These are phyloP conservation scores for Gasterosteus nipponicus DNA, from an alignment of 2,113 vertebrate genomes.

Conservation along the genomic window DNA sequence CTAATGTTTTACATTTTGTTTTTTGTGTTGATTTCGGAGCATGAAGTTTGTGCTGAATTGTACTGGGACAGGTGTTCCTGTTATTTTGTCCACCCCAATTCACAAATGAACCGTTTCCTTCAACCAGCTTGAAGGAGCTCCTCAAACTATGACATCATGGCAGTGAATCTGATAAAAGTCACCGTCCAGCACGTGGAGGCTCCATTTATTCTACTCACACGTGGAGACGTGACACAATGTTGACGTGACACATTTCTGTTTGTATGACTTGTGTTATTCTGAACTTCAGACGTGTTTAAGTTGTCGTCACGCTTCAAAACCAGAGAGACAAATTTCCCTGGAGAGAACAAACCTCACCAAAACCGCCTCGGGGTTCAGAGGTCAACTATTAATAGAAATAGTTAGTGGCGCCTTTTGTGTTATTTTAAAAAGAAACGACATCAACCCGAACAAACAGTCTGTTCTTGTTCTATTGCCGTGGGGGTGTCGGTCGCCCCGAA, in stretches of 20 bases:
- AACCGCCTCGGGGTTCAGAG: background rate
- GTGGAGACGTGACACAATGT: too few relatives aligned
- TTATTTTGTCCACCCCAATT: background rate
- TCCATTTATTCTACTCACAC: too few relatives aligned
- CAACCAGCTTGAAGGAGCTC: background rate
- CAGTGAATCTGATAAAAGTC: background rate
- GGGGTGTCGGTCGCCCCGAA: too few relatives aligned
- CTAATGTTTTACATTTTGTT: background rate
- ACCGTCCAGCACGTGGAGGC: too few relatives aligned
- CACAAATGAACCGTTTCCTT: background rate
- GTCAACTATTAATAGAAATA: background rate
- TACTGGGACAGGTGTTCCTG: background rate
- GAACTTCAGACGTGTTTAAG: too few relatives aligned
- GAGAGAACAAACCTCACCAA: too few relatives aligned
- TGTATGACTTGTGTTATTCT: too few relatives aligned
- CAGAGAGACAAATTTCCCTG: too few relatives aligned
- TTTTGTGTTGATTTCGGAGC: background rate
- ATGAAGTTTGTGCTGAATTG: background rate
- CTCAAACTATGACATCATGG: background rate
- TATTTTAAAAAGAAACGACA: background rate
- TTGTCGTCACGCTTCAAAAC: too few relatives aligned
- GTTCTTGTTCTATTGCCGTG: background rate
- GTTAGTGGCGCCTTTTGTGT: background rate
- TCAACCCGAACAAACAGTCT: background rate
- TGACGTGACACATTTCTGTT: too few relatives aligned